Conservation (phyloP, 2,888 invertebrate genomes). For the Frankliniella fusca region DNA sequence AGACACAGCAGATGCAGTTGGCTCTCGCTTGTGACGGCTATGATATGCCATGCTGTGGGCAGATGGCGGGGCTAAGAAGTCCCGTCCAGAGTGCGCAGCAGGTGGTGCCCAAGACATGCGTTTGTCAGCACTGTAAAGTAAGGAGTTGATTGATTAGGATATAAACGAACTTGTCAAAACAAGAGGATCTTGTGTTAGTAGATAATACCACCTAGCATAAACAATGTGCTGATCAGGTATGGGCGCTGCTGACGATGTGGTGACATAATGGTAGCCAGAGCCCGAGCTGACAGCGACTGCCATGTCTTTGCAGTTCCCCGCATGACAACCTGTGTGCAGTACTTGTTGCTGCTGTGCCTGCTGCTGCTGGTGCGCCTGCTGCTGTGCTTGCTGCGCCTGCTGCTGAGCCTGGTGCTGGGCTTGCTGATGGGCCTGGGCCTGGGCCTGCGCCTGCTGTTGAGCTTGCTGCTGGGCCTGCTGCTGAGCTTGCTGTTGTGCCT, state of each 20-base stretch:
- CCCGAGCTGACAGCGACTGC: neutral
- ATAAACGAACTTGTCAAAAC: neutral
- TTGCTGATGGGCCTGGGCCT: slow-evolving; percentile 29
- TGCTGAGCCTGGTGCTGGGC: slow-evolving; percentile 37
- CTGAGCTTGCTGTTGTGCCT: slow-evolving; percentile 46
- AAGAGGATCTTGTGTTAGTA: neutral
- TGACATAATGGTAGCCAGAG: slow-evolving; percentile 37
- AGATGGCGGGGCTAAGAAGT: slow-evolving; percentile 37
- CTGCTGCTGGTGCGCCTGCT: slow-evolving; percentile 28
- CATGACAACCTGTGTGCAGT: neutral
- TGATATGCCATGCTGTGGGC: slow-evolving; percentile 49
- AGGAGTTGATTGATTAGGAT: neutral
- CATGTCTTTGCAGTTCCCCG: slow-evolving; percentile 36
- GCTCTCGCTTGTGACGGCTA: slow-evolving; percentile 51
- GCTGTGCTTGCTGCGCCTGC: slow-evolving; percentile 30
- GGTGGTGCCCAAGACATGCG: slow-evolving; percentile 55
- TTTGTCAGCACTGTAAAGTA: slow-evolving; percentile 51
- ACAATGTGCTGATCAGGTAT: slow-evolving; percentile 52
- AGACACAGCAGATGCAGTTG: slow-evolving; percentile 44
- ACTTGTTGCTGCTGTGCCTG: slow-evolving; percentile 29
- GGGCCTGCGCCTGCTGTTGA: slow-evolving; percentile 39
- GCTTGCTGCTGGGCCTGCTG: slow-evolving; percentile 51
- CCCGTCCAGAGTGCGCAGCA: slow-evolving; percentile 46
- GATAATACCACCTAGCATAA: slow-evolving; percentile 44
- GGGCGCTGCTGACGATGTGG: slow-evolving; percentile 47